Percentiles rank a stretch among this genome's conserved stretches.
phyloP scores from a whole-genome alignment of 2,888 invertebrate species.

The Bellardia pandia region DNA sequence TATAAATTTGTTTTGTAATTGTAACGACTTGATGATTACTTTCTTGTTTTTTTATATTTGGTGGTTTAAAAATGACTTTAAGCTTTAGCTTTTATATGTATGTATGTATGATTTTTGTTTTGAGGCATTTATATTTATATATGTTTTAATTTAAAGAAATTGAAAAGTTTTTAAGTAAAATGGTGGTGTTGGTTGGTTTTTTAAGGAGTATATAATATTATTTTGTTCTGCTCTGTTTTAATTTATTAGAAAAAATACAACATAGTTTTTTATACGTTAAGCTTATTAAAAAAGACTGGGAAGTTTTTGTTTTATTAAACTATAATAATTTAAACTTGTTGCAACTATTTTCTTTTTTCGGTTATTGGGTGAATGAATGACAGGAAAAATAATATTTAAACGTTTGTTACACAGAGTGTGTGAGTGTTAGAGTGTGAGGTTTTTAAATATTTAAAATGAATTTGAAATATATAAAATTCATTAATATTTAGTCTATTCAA shows the following conservation, averaged over 20 bases:
- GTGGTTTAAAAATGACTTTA: constrained; percentile 64
- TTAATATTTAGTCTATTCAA: constrained; percentile 74
- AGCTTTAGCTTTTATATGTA: constrained; percentile 33
- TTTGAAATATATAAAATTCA: constrained; percentile 42
- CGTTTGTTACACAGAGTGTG: constrained; percentile 25
- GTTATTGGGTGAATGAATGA: no score
- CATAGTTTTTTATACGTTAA: constrained; percentile 27
- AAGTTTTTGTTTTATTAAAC: constrained; percentile 42
- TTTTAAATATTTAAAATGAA: constrained; percentile 25
- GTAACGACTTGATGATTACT: constrained; percentile 29
- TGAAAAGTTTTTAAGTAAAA: background rate
- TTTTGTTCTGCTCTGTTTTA: constrained; percentile 32
- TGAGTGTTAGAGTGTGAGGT: background rate
- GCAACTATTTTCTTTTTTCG: background rate
- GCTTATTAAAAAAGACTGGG: constrained; percentile 59
- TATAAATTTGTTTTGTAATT: background rate
- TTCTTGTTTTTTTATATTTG: constrained; percentile 47
- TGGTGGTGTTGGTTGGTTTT: constrained; percentile 11
- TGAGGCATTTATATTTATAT: constrained; percentile 18
- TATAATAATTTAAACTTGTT: background rate
- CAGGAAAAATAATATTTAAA: background rate
- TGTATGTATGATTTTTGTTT: constrained; percentile 4
- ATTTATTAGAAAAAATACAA: background rate
- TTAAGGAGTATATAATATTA: constrained; percentile 21
- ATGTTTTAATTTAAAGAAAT: constrained; percentile 9